Base-by-base conservation (phyloP, 2,113 vertebrate species). In the Triplophysa rosa region DNA sequence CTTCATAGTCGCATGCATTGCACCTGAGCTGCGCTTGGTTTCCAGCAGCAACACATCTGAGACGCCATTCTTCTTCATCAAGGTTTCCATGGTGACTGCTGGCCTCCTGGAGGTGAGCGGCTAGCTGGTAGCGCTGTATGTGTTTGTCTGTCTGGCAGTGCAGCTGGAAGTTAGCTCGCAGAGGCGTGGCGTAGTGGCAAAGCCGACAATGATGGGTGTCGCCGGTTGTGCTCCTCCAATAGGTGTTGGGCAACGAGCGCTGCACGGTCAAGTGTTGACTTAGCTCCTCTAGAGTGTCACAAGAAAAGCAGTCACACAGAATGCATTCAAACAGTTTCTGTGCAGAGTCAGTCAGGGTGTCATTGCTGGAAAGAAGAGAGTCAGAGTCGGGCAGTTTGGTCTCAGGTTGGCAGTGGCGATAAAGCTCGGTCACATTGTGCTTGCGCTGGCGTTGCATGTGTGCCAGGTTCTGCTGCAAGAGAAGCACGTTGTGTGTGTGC, bases 401-500 rank as follows among this genome's bases (percentile, higher is more conserved):
- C 89, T 97, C 97, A 0, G 96, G 95, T 92, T 98, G 92, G 91
- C 98, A 99, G 93, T 97, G 99, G 80, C 95, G 94, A 88, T 96
- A 95, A 33, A 95, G 93, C 88, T 96, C 95, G 0, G 93, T 93
- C 89, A 94, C 93, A 0, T 93, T 93, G 0, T 94, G 94, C 92
- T 90, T 82, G 79, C 93, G 90, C 85, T 84, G 91, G 79, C 95
- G 94, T 24, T 95, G 95, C 42, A 94, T 94, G 52, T 95, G 95
- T 40, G 93, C 92, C 93, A 96, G 91, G 81, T 97, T 95, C 90
- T 97, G 95, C 92, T 99, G 98, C 76, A 99, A 93, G 84, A 98
- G 90, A 86, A 99, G 91, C 96, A 98, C 96, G 66, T 99, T 99
- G 65, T 99, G 98, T 86, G 98, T 99, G 92, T 99, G 98, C 93